These are phyloP conservation scores for Corythornis leucogaster DNA, from an alignment of 2,797 vertebrate species.

Conservation along the genomic window DNA sequence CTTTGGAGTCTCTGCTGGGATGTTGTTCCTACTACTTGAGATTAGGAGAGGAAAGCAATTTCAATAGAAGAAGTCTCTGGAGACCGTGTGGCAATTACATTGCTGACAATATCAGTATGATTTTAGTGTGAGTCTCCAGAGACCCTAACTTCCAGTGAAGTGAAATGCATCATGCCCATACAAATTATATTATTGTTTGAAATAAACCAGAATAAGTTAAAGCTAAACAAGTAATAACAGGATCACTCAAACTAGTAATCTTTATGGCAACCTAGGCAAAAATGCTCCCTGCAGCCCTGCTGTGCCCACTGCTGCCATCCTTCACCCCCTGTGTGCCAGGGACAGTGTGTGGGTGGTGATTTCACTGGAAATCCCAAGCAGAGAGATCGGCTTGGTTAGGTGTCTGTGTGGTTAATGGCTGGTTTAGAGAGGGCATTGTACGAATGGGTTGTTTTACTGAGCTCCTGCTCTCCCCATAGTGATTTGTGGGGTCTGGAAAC, in stretches of 20 bases:
- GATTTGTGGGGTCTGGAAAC: background rate
- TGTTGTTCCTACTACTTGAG: conserved; percentile 69
- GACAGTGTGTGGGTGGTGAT: background rate
- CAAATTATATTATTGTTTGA: conserved; percentile 60
- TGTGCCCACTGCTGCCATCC: rapidly evolving
- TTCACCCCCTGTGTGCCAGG: background rate
- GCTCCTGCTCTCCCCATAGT: background rate
- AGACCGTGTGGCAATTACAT: conserved; percentile 61
- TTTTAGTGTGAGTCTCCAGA: conserved; percentile 50
- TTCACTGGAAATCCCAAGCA: background rate
- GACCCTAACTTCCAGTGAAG: conserved; percentile 50
- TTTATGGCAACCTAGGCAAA: background rate
- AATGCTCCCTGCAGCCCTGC: background rate
- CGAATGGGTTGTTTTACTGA: background rate
- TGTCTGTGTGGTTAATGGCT: background rate
- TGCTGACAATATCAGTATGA: conserved; percentile 64
- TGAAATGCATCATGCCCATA: conserved; percentile 46
- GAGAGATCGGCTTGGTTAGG: background rate
- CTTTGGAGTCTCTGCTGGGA: conserved; percentile 66
- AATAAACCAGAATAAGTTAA: conserved; percentile 40
- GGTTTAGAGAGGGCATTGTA: background rate
- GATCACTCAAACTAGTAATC: background rate
- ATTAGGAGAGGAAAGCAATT: conserved; percentile 74
- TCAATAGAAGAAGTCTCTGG: conserved; percentile 66
- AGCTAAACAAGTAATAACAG: conserved; percentile 2